Conservation (phyloP, 2,113 vertebrate species). For the Australoheros scitulus region DNA sequence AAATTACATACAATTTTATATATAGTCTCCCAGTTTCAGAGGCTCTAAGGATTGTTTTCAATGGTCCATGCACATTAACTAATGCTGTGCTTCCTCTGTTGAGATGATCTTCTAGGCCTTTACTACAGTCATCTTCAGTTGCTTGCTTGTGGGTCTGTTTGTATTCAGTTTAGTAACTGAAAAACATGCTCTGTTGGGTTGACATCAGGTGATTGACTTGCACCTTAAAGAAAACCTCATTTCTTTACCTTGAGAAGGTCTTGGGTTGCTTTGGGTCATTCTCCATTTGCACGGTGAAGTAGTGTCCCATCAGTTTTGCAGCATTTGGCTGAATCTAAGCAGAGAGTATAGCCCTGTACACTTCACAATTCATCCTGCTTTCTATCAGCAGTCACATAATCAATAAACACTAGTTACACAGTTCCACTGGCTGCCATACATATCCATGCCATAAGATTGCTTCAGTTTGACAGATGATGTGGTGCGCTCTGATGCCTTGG, state of each 20-base stretch:
- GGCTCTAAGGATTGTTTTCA: neutral
- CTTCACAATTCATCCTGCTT: too few species aligned
- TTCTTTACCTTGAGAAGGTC: neutral
- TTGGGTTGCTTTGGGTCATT: neutral
- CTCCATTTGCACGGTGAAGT: neutral
- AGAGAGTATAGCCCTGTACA: too few species aligned
- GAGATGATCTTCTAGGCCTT: neutral
- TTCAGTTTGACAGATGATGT: too few species aligned
- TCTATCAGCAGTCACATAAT: too few species aligned
- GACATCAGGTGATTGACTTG: neutral
- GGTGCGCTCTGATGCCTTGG: too few species aligned
- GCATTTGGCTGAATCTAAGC: too few species aligned
- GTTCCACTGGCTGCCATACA: too few species aligned
- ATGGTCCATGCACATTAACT: neutral
- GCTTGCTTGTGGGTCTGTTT: neutral
- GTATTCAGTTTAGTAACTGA: neutral
- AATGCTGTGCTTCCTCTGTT: neutral
- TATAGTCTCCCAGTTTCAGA: neutral
- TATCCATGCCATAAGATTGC: too few species aligned
- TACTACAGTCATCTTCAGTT: neutral
- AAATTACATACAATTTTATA: neutral
- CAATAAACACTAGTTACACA: too few species aligned
- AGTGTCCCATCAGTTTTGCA: neutral
- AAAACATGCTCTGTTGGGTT: neutral
- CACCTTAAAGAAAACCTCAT: neutral